Conservation (phyloP, 2,888 invertebrate species). For the Sepioteuthis lessoniana region DNA sequence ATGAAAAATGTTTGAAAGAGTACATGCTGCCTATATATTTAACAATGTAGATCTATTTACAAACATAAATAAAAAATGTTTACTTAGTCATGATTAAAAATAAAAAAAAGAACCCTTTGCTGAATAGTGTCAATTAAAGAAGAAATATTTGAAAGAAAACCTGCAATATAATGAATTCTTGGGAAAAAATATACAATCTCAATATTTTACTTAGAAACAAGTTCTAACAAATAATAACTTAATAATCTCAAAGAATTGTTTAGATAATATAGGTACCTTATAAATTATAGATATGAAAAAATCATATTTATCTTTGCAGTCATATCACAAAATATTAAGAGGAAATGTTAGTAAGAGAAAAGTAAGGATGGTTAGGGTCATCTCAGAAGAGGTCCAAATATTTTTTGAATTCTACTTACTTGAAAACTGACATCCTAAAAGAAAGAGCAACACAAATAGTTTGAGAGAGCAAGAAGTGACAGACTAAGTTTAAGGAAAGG, state of each 20-base stretch:
- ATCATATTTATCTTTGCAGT: background rate
- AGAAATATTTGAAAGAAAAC: background rate
- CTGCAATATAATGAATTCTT: background rate
- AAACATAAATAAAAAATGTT: background rate
- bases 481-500: background rate
- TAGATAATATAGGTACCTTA: background rate
- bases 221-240: background rate
- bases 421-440: slow-evolving; percentile 47
- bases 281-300: background rate
- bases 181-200: background rate
- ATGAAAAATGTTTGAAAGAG: slow-evolving; percentile 12
- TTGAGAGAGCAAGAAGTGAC: no score
- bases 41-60: no score
- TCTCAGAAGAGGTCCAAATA: slow-evolving; percentile 33
- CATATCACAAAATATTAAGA: background rate
- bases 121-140: background rate
- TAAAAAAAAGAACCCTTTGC: background rate
- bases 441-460: slow-evolving; percentile 36
- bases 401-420: slow-evolving; percentile 40
- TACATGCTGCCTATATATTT: background rate
- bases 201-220: background rate
- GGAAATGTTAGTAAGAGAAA: background rate
- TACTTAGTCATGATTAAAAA: background rate
- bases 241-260: background rate
- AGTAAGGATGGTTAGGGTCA: slow-evolving; percentile 8